A percentile compares a stretch with the other conserved stretches of the same genome.
These are phyloP conservation scores for Scrobipalpa costella DNA, from an alignment of 2,888 invertebrate genomes.

Conservation along the genomic window DNA sequence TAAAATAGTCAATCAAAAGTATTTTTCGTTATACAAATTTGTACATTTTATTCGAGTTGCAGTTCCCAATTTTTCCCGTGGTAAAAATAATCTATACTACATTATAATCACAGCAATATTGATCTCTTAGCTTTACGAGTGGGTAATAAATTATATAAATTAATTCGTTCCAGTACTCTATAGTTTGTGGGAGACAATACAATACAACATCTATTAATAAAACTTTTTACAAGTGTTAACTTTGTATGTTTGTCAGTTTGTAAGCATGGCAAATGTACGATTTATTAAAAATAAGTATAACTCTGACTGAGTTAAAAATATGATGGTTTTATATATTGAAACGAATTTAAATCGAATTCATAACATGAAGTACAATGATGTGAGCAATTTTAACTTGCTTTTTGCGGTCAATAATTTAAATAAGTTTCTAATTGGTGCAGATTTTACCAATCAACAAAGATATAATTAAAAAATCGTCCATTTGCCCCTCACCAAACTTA, in stretches of 20 bases:
- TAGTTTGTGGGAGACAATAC: slow-evolving; percentile 43
- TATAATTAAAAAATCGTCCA: slow-evolving; percentile 66
- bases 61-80: slow-evolving; percentile 30
- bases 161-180: slow-evolving; percentile 57
- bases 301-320: no score
- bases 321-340: no score
- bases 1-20: no score
- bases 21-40: background rate
- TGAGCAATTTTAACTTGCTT: no score
- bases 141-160: slow-evolving; percentile 65
- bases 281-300: background rate
- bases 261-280: background rate
- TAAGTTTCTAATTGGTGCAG: slow-evolving; percentile 1
- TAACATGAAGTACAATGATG: no score
- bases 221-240: slow-evolving; percentile 54
- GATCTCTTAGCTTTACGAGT: slow-evolving; percentile 52
- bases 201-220: slow-evolving; percentile 64
- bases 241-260: background rate
- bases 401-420: background rate
- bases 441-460: slow-evolving; percentile 32
- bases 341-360: no score
- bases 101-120: slow-evolving; percentile 70
- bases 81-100: slow-evolving; percentile 62
- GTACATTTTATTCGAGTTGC: background rate
- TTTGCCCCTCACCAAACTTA: slow-evolving; percentile 63